Evolutionary conservation across 1,140 invertebrate genomes (phyloP), one percentile per base, ranked within the genome.

Genomic region (Bombyx mandarina): DNA sequence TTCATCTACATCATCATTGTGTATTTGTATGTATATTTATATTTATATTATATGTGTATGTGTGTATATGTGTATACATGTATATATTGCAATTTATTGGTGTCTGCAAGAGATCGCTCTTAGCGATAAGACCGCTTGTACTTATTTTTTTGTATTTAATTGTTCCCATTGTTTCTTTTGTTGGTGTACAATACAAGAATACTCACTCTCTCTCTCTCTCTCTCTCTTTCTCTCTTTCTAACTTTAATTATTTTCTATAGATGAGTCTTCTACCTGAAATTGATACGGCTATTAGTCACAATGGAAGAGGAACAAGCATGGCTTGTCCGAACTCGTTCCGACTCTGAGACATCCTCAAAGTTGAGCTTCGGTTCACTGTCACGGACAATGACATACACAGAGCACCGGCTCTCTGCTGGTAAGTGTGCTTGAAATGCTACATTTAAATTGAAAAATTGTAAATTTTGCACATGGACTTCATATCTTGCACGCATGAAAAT

Each of bases 231-330:
- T 18, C 12, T 18, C 12, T 18, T 18, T 18, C 12, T 18, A 18
- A 46, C 45, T 12, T 12, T 46, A 46, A 12, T 9, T 12, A 46
- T 46, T 45, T n/a, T 43, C 10, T 77, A 2, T 71, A 85, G 82
- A 85, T 85, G 79, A 63, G 69, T 73, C 64, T 26, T 8, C 52
- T 45, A 35, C 12, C 12, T 18, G 7, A 9, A 47, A 45, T 46
- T 60, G 52, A 3, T 22, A 55, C 18, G 42, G 9, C 9, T 43
- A 57, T n/a, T 55, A 35, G 4, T 22, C 62, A 73, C 52, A 61
- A 86, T 86, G 83, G 63, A 71, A 26, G 87, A 89, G 70, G 87
- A 89, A 70, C 86, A 88, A 58, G 85, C 86, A 61, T 88, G 83
- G 58, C 68, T 89, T 43, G 87, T 89, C 73, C 84, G 83, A 61